Conservation (phyloP, 2,113 vertebrate species). For the Rhinichthys klamathensis region DNA sequence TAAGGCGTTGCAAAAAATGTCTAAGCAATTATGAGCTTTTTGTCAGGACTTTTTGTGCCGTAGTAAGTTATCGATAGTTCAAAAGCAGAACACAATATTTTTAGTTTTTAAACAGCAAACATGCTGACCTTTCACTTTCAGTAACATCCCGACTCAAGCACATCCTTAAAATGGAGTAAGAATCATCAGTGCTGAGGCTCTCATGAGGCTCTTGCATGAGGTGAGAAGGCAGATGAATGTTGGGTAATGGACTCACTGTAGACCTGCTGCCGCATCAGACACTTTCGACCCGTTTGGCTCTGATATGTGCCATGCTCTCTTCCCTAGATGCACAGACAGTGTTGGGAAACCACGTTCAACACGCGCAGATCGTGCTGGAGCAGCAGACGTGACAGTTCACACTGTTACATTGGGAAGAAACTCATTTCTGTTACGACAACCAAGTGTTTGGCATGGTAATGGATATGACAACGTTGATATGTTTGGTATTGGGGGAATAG, state of each 20-base stretch:
- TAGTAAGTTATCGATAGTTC: background rate
- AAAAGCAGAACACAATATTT: background rate
- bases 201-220: conserved; percentile 41
- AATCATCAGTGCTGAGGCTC: background rate
- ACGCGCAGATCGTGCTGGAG: conserved; percentile 13
- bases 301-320: conserved; percentile 41
- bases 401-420: background rate
- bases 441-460: too few relatives aligned
- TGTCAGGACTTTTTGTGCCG: background rate
- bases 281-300: conserved; percentile 67
- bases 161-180: conserved; percentile 12
- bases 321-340: conserved; percentile 60
- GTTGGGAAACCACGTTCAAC: conserved; percentile 44
- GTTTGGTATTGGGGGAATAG: too few relatives aligned
- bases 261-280: conserved; percentile 46
- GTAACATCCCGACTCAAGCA: background rate
- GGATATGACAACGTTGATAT: too few relatives aligned
- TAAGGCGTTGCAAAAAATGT: background rate
- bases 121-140: conserved; percentile 31
- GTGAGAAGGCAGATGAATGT: conserved; percentile 49
- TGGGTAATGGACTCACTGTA: conserved; percentile 54
- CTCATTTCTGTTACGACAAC: background rate
- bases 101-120: background rate
- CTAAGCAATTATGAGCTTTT: too few relatives aligned
- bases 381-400: background rate